Evolutionary conservation across 1,140 invertebrate species (phyloP).

Genomic region (Penaeus vannamei): DNA sequence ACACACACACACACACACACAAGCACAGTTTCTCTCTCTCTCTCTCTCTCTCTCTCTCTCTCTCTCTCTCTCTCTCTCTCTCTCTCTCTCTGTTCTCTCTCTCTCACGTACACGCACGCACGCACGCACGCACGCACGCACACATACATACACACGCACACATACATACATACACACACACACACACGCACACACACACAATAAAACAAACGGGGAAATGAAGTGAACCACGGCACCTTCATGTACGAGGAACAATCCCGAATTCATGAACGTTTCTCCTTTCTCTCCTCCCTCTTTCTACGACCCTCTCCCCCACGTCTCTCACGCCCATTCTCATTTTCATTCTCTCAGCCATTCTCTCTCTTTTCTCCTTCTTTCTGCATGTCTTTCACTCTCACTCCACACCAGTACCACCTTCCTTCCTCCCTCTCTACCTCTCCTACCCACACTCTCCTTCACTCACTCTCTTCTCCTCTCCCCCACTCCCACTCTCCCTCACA

Average conservation of each 20-base stretch:
- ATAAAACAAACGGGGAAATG: neutral
- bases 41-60: constrained; percentile 25
- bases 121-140: neutral
- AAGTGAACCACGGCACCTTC: neutral
- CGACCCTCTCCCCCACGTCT: neutral
- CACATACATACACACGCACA: neutral
- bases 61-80: constrained; percentile 25
- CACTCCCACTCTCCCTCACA: no score
- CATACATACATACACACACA: no score
- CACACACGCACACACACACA: no score
- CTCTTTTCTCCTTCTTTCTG: no score
- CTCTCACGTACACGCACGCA: neutral
- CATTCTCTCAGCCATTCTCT: neutral
- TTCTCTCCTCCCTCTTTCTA: neutral
- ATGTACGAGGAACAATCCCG: no score
- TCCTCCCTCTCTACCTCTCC: no score
- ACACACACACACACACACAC: no score
- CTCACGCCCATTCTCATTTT: neutral
- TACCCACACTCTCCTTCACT: no score
- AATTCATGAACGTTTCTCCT: no score
- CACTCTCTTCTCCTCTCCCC: no score
- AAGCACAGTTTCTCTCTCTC: neutral
- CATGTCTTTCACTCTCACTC: no score
- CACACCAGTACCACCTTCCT: no score
- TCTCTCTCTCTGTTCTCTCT: constrained; percentile 21